Conservation (phyloP, 2,113 vertebrate genomes). For the Sula dactylatra region DNA sequence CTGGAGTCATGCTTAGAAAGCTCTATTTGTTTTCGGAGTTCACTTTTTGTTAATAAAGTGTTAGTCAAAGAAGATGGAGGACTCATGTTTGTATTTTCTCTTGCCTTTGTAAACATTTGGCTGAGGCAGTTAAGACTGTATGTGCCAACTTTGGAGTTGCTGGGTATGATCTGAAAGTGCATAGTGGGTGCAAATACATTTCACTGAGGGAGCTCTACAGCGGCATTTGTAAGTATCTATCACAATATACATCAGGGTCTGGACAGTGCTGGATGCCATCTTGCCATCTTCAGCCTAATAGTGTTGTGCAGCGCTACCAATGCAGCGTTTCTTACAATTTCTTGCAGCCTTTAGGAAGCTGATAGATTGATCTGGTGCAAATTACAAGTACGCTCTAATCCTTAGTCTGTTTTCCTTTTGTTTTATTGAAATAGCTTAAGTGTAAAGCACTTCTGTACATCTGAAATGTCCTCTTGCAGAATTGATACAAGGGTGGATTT, state of each 20-base stretch:
- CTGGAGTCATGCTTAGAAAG: background rate
- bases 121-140: background rate
- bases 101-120: background rate
- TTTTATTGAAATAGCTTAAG: background rate
- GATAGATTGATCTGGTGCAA: background rate
- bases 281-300: background rate
- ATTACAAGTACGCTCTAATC: background rate
- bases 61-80: background rate
- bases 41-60: background rate
- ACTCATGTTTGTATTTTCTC: background rate
- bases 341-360: background rate
- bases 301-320: background rate
- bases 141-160: background rate
- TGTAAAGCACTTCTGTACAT: background rate
- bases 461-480: background rate
- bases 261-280: background rate
- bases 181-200: background rate
- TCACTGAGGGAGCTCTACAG: background rate
- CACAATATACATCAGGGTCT: rapidly evolving
- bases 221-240: background rate
- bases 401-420: background rate
- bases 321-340: background rate
- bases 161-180: background rate
- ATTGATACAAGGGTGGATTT: background rate
- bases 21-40: background rate